Evolutionary conservation across 1,140 invertebrate species (phyloP), one percentile per base, ranked within the genome.

Genomic region (Tetranychus cinnabarinus): DNA sequence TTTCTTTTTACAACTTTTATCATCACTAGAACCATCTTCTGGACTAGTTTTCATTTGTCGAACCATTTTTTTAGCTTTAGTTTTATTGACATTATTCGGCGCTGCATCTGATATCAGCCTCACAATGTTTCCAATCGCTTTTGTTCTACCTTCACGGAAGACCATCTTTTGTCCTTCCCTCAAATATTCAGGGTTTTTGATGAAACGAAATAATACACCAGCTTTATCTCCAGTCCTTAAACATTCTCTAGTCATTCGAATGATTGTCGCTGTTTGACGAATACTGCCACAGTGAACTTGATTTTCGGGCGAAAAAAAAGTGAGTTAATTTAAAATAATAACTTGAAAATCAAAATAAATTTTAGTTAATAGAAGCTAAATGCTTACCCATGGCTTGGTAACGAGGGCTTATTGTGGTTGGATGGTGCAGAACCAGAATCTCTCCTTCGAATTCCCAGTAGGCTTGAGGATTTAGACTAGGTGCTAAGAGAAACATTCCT

Each of bases 401-500:
- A 63, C 91, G 80, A 23, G 88, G 84, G 69, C 87, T 88, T 67
- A 99, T 98, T 55, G 95, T 99, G 39, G 95, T 98, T 4, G 95
- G 95, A 77, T 99, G 95, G 77, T 98, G 95, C 12, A 98, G 75
- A 35, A 99, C 91, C 3, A 98, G 77, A 67, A 99, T 95, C 78
- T 98, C 95, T 1, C 89, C 92, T 73, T 97, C 88, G 74, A 99
- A 98, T 75, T 97, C 90, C 90, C 92, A 97, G 74, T 89, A 96
- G n/a, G 93, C 89, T 71, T 85, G 82, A 33, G 93, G 92, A 73
- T 96, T 88, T 48, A 96, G 72, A 31, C 80, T 75, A 39, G 90
- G 89, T 3, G 88, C 87, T 0, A 98, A 85, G 83, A 99, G 85
- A 23, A 98, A 92, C 92, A 98, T 98, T 61, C 96, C 96, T 78